Base-by-base conservation (phyloP, 2,113 vertebrate genomes). In the Hydrolagus affinis region DNA sequence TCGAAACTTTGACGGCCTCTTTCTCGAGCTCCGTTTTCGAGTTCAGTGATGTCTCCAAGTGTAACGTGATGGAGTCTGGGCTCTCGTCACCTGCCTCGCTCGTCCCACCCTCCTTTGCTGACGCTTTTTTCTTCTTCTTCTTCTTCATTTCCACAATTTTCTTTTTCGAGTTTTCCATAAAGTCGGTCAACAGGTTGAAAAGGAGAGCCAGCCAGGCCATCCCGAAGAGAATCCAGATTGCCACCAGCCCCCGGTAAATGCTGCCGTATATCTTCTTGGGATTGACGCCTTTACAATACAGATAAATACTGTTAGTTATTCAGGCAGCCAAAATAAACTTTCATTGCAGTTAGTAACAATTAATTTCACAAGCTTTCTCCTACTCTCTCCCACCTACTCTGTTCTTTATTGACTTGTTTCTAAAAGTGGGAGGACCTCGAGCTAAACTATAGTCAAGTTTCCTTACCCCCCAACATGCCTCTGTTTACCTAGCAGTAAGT, bases 151-250 rank as follows among this genome's bases (percentile, higher is more conserved):
- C 88, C 85, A 77, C 87, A 75, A 92, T 87, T 86, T 89, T 92
- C 88, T 89, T 92, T 88, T 91, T 88, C 17, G 89, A 89, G 68
- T 91, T 89, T 89, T 92, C 89, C 17, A 92, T 60, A 59, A 89
- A 8, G 0, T 87, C 89, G 88, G 86, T 91, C 88, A 93, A 72
- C 80, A 94, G 87, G 87, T 92, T 90, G 87, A 93, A 92, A 1
- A 94, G 87, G 30, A 93, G 87, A 73, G 90, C 89, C 78, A 92
- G 90, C 91, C 92, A 94, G 75, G 90, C 88, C 86, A 94, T 91
- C 23, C 91, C 91, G 8, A 92, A 93, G 11, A 90, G 85, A 87
- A 90, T 91, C 93, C 92, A 92, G 87, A 92, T 88, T 3, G 87
- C 87, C 74, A 90, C 87, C 0, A 92, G 32, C 0, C 21, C 30